Evolutionary conservation across 92 coral and sea anemone species (phyloP), one percentile per base, ranked within the genome.

Genomic region (Phymanthus crucifer): DNA sequence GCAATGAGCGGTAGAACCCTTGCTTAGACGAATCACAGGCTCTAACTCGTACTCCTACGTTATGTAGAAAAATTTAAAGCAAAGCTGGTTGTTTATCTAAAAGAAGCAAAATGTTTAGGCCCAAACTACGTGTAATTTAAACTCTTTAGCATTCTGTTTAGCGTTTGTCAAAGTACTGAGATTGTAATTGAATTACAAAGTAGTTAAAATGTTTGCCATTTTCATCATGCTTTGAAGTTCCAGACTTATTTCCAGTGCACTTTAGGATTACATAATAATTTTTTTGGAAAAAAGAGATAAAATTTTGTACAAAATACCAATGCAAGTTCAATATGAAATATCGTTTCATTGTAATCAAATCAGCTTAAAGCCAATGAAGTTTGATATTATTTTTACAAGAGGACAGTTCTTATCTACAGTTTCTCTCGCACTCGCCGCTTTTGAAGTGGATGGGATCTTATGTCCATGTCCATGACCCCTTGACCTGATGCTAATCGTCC

Each of bases 341-440:
- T 61, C 8, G 8, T 24, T 24, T 61, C 32, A 26, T 61, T 18
- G 26, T 61, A 11, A 43, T 43, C 10, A 43, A 38, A 38, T 14
- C 1, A 11, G 48, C 48, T 43, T 43, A 43, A 43, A 43, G 14
- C 48, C 14, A 43, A 54, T 29, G 29, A 61, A 61, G 68, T 24
- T 61, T 29, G 27, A 19, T 54, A 19, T 19, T 54, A 23, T 23
- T 54, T 54, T 54, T 54, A 54, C 64, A 54, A 54, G 64, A 54
- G 23, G 27, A 66, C 70, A 13, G 38, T 54, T 76, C 68, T 57
- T 77, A 77, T 77, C 81, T 33, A 29, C 27, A 61, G 80, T 77
- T 69, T 40, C 38, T 31, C 65, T 64, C 29, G 72, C 81, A 71
- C 81, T 61, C 68, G 29, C 68, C 68, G 68, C 68, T 8, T 29